Evolutionary conservation across 1,140 invertebrate species (phyloP).

Genomic region (Asobara japonica): DNA sequence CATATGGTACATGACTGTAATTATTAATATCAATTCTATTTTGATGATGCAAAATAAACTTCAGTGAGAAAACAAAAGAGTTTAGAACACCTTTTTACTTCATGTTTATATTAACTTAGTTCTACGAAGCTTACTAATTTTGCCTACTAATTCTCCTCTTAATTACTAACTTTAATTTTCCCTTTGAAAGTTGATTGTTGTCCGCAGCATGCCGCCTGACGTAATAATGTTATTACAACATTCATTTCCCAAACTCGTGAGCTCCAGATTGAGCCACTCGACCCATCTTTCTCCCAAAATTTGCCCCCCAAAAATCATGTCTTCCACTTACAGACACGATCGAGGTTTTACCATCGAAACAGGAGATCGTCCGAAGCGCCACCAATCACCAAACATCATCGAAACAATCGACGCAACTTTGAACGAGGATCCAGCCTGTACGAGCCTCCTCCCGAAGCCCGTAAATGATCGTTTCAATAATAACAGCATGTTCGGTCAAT

Average conservation of each 20-base stretch:
- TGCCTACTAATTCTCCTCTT: not conserved
- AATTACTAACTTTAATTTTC: not conserved
- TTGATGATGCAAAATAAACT: not conserved
- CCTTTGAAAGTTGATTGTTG: not conserved
- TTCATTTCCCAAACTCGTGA: too few relatives aligned
- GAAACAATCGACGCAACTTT: constrained; percentile 62
- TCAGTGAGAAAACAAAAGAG: not conserved
- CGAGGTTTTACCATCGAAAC: constrained; percentile 57
- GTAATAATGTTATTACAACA: not conserved
- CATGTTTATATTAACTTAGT: not conserved
- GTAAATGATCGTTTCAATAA: constrained; percentile 66
- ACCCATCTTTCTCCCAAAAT: too few relatives aligned
- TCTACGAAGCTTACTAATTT: not conserved
- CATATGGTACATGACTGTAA: not conserved
- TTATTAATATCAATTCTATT: not conserved
- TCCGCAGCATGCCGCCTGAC: not conserved
- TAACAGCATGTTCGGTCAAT: constrained; percentile 83
- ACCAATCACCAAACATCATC: constrained; percentile 49
- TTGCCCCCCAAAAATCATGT: not conserved
- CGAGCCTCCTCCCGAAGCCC: constrained; percentile 67
- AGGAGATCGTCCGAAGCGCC: constrained; percentile 53
- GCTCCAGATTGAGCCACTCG: too few relatives aligned
- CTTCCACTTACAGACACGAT: constrained; percentile 54
- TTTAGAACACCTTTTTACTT: not conserved
- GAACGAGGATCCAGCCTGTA: constrained; percentile 61